Percentiles rank a stretch among this genome's conserved stretches.
Evolutionary conservation across 1,140 invertebrate genomes (phyloP).

Genomic region (Platorchestia sp.): DNA sequence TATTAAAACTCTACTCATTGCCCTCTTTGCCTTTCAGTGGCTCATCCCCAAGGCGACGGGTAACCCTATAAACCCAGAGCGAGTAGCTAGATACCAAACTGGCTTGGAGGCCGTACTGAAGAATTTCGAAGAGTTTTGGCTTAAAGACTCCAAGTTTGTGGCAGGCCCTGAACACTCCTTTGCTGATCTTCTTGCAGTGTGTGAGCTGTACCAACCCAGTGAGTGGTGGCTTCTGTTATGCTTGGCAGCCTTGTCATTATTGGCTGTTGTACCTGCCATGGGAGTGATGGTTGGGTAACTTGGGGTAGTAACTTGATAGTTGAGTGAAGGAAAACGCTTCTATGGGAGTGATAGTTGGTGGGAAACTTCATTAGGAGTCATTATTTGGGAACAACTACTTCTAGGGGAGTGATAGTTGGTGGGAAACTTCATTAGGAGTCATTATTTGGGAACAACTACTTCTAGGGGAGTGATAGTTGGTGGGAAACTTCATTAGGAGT

Average conservation of each 20-base stretch:
- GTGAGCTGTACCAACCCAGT: slow-evolving; percentile 88
- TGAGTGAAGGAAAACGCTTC: too few relatives aligned
- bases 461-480: not conserved
- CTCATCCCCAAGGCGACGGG: slow-evolving; percentile 68
- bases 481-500: not conserved
- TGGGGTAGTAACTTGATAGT: too few relatives aligned
- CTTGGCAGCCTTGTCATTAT: not conserved
- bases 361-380: too few relatives aligned
- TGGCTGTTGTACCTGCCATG: too few relatives aligned
- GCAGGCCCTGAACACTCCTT: slow-evolving; percentile 78
- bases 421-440: too few relatives aligned
- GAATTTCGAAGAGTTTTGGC: slow-evolving; percentile 71
- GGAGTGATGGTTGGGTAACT: too few relatives aligned
- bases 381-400: too few relatives aligned
- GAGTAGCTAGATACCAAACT: slow-evolving; percentile 67
- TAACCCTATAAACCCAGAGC: slow-evolving; percentile 67
- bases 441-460: too few relatives aligned
- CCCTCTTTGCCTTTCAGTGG: slow-evolving; percentile 60
- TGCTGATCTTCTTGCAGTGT: slow-evolving; percentile 84
- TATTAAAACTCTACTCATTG: not conserved
- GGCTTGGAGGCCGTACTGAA: slow-evolving; percentile 68
- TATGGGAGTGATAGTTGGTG: too few relatives aligned
- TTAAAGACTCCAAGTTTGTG: slow-evolving; percentile 76
- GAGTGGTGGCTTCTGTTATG: slow-evolving; percentile 68
- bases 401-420: too few relatives aligned